These are phyloP conservation scores for Drosophila simulans DNA, from an alignment of 1,140 invertebrate species.

Conservation along the genomic window DNA sequence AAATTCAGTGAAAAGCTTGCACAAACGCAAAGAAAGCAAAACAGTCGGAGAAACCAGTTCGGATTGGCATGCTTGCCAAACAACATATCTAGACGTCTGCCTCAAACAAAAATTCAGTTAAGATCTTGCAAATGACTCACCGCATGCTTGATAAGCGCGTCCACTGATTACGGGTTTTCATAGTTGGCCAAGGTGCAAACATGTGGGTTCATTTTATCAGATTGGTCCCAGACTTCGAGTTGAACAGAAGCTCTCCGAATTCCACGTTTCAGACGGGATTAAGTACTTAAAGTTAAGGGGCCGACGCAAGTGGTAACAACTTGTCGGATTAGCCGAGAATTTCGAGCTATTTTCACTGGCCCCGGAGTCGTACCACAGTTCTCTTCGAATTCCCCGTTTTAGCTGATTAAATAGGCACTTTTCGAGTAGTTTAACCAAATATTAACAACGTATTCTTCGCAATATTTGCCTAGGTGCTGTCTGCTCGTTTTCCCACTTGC, in stretches of 20 bases:
- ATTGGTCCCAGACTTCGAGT: background rate
- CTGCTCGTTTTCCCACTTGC: constrained; percentile 11
- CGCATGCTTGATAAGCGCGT: constrained; percentile 67
- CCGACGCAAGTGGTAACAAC: constrained; percentile 5
- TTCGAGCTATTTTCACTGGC: background rate
- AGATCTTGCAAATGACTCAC: constrained; percentile 67
- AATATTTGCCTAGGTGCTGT: constrained; percentile 30
- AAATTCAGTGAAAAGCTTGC: constrained; percentile 56
- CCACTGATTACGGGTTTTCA: constrained; percentile 36
- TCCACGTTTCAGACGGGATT: background rate
- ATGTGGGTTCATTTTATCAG: constrained; percentile 9
- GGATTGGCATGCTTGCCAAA: constrained; percentile 21
- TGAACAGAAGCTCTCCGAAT: background rate
- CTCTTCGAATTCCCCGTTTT: background rate
- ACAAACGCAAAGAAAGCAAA: constrained; percentile 16
- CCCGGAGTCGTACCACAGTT: background rate
- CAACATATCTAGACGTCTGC: constrained; percentile 30
- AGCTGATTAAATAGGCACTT: background rate
- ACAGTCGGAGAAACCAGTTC: constrained; percentile 23
- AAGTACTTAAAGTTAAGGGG: background rate
- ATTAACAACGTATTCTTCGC: constrained; percentile 6
- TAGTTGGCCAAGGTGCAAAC: constrained; percentile 18
- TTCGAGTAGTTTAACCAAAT: constrained; percentile 13
- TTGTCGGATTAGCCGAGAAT: background rate
- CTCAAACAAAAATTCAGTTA: constrained; percentile 43